Evolutionary conservation across 2,113 vertebrate species (phyloP).

Genomic region (Ardeotis arabs): DNA sequence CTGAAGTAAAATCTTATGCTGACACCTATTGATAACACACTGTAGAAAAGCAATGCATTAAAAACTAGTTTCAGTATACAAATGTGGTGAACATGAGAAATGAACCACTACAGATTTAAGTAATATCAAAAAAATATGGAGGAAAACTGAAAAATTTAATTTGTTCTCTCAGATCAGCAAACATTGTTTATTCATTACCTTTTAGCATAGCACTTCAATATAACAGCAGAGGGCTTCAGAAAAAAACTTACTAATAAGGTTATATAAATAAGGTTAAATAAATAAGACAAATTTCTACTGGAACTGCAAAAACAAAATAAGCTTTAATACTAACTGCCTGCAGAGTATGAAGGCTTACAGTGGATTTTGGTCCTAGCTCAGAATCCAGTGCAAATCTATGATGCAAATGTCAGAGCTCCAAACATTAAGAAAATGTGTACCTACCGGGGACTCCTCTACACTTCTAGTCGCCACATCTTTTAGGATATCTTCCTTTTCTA

Average conservation of each 20-base stretch:
- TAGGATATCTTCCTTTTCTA: not conserved
- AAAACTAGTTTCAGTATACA: not conserved
- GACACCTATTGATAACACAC: not conserved
- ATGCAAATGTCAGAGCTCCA: not conserved
- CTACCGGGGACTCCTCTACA: not conserved
- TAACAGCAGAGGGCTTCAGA: not conserved
- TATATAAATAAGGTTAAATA: not conserved
- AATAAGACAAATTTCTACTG: not conserved
- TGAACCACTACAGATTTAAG: not conserved
- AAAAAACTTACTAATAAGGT: not conserved
- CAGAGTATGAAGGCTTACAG: not conserved
- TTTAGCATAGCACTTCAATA: not conserved
- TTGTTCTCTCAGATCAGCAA: not conserved
- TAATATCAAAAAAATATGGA: not conserved
- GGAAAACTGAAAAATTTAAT: not conserved
- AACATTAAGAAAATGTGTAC: not conserved
- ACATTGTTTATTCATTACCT: not conserved
- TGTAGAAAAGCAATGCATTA: not conserved
- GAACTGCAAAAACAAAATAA: not conserved
- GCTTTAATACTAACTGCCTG: not conserved
- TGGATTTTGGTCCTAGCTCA: not conserved
- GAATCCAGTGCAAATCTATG: not conserved
- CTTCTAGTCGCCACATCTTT: not conserved
- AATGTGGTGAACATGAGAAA: not conserved
- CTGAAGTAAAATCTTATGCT: not conserved